phyloP scores from a whole-genome alignment of 2,113 vertebrate species.

The Deroptyus accipitrinus region DNA sequence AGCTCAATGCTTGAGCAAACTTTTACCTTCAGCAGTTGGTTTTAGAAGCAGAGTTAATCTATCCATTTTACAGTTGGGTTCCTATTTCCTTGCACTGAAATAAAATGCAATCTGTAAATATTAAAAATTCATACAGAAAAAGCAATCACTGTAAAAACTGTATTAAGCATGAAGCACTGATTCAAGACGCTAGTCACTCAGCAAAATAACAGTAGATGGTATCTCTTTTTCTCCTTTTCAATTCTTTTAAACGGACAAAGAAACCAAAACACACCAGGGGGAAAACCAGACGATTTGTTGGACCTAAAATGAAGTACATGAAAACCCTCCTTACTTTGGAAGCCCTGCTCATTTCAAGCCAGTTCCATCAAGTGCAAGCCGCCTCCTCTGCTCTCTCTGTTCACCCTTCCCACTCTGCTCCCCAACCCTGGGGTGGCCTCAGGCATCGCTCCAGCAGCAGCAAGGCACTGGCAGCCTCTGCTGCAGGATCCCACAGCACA shows the following conservation, averaged over 20 bases:
- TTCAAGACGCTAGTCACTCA: background rate
- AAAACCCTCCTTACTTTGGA: background rate
- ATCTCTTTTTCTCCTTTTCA: background rate
- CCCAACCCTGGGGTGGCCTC: background rate
- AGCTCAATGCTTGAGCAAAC: background rate
- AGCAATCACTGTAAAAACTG: background rate
- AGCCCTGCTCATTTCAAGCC: background rate
- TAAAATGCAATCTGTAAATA: background rate
- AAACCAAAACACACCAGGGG: background rate
- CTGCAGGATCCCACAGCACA: background rate
- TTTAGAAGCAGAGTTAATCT: background rate
- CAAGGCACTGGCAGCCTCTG: background rate
- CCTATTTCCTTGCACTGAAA: background rate
- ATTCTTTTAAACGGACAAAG: background rate
- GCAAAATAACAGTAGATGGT: background rate
- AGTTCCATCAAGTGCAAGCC: background rate
- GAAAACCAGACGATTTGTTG: background rate
- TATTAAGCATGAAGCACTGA: background rate
- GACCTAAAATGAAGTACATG: background rate
- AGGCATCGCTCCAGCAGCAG: rapidly evolving
- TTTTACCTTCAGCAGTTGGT: background rate
- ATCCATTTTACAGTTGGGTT: background rate
- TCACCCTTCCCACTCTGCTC: background rate
- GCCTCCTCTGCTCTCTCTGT: rapidly evolving
- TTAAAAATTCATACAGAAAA: conserved; percentile 29